phyloP scores from a whole-genome alignment of 2,113 vertebrate species.

The Cheirogaleus medius region DNA sequence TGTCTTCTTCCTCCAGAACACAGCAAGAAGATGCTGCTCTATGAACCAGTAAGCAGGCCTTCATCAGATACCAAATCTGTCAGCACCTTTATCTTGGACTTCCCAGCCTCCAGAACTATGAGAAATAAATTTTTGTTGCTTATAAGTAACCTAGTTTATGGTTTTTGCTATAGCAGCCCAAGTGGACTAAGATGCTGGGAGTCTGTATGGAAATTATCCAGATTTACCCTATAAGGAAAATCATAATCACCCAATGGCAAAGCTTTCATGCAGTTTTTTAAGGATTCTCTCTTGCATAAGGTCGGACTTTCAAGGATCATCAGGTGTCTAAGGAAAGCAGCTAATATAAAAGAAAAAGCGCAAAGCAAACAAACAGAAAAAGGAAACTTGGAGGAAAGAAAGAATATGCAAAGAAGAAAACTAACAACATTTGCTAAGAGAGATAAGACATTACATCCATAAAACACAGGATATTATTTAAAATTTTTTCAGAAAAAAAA shows the following conservation, averaged over 20 bases:
- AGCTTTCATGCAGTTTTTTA: background rate
- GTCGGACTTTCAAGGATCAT: background rate
- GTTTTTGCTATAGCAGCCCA: background rate
- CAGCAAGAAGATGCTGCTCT: background rate
- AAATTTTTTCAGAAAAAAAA: background rate
- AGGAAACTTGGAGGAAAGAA: slow-evolving; percentile 29
- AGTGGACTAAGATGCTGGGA: background rate
- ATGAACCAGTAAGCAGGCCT: background rate
- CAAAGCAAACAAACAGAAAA: slow-evolving; percentile 43
- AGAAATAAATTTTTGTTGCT: background rate
- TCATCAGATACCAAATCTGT: background rate
- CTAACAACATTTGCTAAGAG: background rate
- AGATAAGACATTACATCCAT: background rate
- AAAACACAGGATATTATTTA: background rate
- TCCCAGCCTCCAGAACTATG: background rate
- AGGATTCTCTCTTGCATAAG: slow-evolving; percentile 6
- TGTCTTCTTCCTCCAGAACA: background rate
- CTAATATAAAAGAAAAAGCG: slow-evolving; percentile 9
- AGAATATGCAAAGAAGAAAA: slow-evolving; percentile 32
- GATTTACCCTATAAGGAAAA: background rate
- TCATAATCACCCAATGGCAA: background rate
- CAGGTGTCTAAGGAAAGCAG: background rate
- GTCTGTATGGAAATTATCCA: background rate
- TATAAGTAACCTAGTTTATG: background rate
- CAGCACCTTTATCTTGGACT: background rate